A percentile compares a stretch with the other conserved stretches of the same genome.
Conservation (phyloP, 1,140 invertebrate genomes). For the Panulirus ornatus region DNA sequence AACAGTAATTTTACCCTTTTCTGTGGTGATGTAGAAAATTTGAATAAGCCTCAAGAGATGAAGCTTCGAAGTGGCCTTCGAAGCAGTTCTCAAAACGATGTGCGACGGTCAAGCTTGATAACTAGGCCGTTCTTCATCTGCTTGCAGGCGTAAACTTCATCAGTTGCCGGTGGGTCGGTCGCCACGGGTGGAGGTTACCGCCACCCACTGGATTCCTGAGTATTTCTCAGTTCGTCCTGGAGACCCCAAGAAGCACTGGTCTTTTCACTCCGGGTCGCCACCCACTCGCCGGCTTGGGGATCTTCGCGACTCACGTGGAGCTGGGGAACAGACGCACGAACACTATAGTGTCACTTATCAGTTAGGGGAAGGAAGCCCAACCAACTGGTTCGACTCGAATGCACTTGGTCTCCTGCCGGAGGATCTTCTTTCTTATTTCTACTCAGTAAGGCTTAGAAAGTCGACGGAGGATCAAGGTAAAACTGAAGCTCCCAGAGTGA, state of each 20-base stretch:
- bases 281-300: not conserved
- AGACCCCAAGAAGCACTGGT: not conserved
- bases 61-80: not conserved
- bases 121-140: not conserved
- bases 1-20: constrained; percentile 37
- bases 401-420: not conserved
- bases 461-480: not conserved
- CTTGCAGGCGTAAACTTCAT: not conserved
- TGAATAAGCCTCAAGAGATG: not conserved
- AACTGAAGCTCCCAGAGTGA: not conserved
- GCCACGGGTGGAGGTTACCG: not conserved
- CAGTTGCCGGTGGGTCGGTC: not conserved
- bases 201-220: constrained; percentile 18
- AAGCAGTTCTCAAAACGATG: not conserved
- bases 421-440: constrained; percentile 20
- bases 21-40: not conserved
- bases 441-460: not conserved
- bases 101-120: no score
- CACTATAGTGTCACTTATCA: not conserved
- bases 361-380: not conserved
- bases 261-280: not conserved
- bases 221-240: not conserved
- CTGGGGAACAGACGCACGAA: not conserved
- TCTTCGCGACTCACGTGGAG: not conserved
- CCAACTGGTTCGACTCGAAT: constrained; percentile 38